phyloP scores from a whole-genome alignment of 2,888 invertebrate genomes.

The Caenorhabditis plicata region DNA sequence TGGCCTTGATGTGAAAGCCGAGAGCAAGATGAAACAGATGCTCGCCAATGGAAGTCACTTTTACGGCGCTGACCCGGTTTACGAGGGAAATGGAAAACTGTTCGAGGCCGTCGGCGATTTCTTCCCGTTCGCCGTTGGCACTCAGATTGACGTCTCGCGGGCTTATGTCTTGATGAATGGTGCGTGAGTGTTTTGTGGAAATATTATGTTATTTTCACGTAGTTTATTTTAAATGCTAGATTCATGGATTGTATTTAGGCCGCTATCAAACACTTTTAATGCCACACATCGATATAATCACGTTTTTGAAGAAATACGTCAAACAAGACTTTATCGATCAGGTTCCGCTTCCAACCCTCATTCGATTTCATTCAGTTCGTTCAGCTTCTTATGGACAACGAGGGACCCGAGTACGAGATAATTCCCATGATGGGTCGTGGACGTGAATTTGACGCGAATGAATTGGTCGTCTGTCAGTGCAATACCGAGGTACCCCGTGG shows the following conservation, averaged over 20 bases:
- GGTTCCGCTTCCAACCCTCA: no score
- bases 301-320: slow-evolving; percentile 25
- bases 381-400: slow-evolving; percentile 25
- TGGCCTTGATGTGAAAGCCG: slow-evolving; percentile 22
- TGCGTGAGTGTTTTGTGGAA: no score
- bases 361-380: no score
- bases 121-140: slow-evolving; percentile 26
- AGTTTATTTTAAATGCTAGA: no score
- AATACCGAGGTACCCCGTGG: slow-evolving; percentile 27
- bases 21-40: slow-evolving; percentile 8
- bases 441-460: slow-evolving; percentile 23
- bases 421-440: slow-evolving; percentile 27
- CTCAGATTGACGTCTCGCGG: slow-evolving; percentile 14
- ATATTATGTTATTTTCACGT: no score
- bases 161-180: slow-evolving; percentile 18
- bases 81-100: slow-evolving; percentile 20
- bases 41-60: slow-evolving; percentile 11
- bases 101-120: slow-evolving; percentile 18
- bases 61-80: slow-evolving; percentile 23
- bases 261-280: slow-evolving; percentile 12
- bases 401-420: slow-evolving; percentile 26
- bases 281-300: slow-evolving; percentile 32
- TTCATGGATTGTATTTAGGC: slow-evolving; percentile 1
- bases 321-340: slow-evolving; percentile 18
- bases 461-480: slow-evolving; percentile 16